Base-by-base conservation (phyloP, 2,797 vertebrate genomes). In the Oryzias sinensis region DNA sequence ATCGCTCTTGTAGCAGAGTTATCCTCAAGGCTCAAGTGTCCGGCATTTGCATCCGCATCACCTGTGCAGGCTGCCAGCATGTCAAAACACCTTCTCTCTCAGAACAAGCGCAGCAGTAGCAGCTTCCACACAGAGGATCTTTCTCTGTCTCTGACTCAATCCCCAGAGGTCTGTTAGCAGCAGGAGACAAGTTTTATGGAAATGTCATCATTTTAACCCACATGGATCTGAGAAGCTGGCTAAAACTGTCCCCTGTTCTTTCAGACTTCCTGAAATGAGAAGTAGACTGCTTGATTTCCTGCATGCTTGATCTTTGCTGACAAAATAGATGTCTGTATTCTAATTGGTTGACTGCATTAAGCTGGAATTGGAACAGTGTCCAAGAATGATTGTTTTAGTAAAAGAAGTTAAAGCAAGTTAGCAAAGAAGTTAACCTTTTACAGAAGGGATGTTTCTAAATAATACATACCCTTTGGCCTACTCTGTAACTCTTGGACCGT, bases 321-420 rank as follows among this genome's bases (percentile, higher is more conserved):
- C 72, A 81, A 73, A 68, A 76, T 74, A 73, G 78, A 68, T 51
- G 51, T 74, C 77, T 83, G 84, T 81, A 86, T 89, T 83, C 70
- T 86, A 86, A 89, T 89, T 81, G 74, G 72, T 68, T 40, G 72
- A 79, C 72, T 5, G 47, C 82, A 86, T 90, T 86, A 86, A 85
- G 85, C 69, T 72, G 70, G 78, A 75, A 76, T 90, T 84, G 83
- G 76, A 77, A 75, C 79, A 76, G 47, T 48, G 77, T 74, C 77
- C 79, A 83, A 90, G 87, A 82, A 86, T 85, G 81, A 87, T 80
- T 81, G 75, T 68, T 67, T 75, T 61, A 59, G 68, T 56, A 45
- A 77, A 82, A 78, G 24, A 67, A 80, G 84, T 74, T 68, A 60
- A 65, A 49, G 69, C 73, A 83, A 81, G 7, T 33, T 33, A 33